These are phyloP conservation scores for Ancistrus triradiatus DNA, from an alignment of 2,113 vertebrate genomes.

Conservation along the genomic window DNA sequence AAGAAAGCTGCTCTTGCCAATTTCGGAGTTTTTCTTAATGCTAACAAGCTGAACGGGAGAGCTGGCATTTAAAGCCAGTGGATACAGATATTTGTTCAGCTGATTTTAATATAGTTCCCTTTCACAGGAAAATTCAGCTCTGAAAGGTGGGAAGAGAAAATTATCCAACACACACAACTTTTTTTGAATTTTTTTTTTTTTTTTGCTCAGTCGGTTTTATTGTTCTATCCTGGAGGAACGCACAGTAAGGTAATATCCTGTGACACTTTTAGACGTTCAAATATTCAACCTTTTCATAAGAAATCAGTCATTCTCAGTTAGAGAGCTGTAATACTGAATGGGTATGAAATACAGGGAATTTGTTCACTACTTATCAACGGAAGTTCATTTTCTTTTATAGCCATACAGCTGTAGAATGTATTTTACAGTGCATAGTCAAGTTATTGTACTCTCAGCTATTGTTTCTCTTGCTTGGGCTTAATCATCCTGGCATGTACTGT, in stretches of 20 bases:
- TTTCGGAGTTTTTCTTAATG: constrained; percentile 36
- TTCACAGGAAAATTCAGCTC: constrained; percentile 35
- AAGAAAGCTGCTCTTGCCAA: constrained; percentile 40
- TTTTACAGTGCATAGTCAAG: no score
- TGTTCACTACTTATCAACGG: no score
- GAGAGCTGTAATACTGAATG: background rate
- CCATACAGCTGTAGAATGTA: no score
- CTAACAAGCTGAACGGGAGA: constrained; percentile 37
- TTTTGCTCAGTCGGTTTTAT: background rate
- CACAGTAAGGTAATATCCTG: background rate
- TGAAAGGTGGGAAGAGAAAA: constrained; percentile 36
- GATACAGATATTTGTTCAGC: constrained; percentile 46
- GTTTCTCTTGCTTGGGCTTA: no score
- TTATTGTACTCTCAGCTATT: no score
- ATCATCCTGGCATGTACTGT: no score
- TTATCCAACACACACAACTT: constrained; percentile 23
- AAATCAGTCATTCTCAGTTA: background rate
- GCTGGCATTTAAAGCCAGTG: constrained; percentile 32
- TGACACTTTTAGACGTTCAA: background rate
- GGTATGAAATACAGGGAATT: no score
- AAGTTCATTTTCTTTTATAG: no score
- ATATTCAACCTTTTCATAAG: constrained; percentile 8
- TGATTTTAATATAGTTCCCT: constrained; percentile 40
- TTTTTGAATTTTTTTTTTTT: no score
- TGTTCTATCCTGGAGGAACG: constrained; percentile 7